Conservation (phyloP, 2,113 vertebrate species). For the Trachemys scripta region DNA sequence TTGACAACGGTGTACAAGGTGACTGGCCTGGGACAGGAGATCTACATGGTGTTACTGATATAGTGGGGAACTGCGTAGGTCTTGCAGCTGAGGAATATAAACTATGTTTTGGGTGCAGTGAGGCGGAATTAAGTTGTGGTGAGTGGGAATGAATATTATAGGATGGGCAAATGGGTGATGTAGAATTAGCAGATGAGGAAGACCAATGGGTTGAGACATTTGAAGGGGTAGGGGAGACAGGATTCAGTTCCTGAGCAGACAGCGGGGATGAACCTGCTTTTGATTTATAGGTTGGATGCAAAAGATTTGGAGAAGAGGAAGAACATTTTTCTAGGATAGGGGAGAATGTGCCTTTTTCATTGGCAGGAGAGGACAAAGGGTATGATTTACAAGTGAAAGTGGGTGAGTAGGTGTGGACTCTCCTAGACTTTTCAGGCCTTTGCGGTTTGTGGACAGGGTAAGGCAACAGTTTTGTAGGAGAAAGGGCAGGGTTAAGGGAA, state of each 20-base stretch:
- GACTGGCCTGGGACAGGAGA: constrained; percentile 61
- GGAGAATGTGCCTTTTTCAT: background rate
- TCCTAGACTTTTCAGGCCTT: constrained; percentile 59
- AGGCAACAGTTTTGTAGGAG: constrained; percentile 28
- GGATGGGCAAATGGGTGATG: background rate
- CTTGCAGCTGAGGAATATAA: constrained; percentile 50
- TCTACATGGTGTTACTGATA: constrained; percentile 16
- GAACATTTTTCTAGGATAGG: constrained; percentile 41
- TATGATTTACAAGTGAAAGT: constrained; percentile 58
- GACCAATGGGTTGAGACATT: background rate
- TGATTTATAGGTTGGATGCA: constrained; percentile 38
- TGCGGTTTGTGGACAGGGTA: background rate
- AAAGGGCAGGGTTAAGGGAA: constrained; percentile 15
- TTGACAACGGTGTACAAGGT: constrained; percentile 71
- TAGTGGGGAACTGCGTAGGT: constrained; percentile 38
- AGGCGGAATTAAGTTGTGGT: constrained; percentile 25
- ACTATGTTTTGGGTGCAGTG: background rate
- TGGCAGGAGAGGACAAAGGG: constrained; percentile 56
- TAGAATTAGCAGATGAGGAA: background rate
- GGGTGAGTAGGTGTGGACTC: constrained; percentile 54
- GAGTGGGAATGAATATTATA: background rate
- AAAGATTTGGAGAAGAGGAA: constrained; percentile 44
- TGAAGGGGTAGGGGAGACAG: background rate
- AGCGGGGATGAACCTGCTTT: constrained; percentile 3
- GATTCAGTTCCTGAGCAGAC: background rate